Evolutionary conservation across 2,113 vertebrate genomes (phyloP), one percentile per base, ranked within the genome.

Genomic region (Mola mola): DNA sequence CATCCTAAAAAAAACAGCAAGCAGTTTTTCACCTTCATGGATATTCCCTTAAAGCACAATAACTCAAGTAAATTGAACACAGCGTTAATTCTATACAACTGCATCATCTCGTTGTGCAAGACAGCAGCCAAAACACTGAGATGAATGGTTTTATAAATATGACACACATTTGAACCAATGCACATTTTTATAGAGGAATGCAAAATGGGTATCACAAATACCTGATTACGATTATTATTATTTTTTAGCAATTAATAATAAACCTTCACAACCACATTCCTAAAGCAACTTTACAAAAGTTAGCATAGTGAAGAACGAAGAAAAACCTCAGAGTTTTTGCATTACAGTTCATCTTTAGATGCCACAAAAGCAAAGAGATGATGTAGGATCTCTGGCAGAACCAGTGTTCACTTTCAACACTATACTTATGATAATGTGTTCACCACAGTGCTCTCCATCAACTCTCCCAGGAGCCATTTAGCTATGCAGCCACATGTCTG

Each of bases 41-140:
- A 85, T 75, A 84, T 73, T 78, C 58, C 42, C 17, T 77, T 58
- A 58, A 70, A 79, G 46, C 46, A 74, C 57, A 66, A 69, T 78
- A 68, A 74, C 31, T 81, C 59, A 55, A 37, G 53, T 41, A 43
- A 49, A 72, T 44, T 46, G 20, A 69, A 72, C 19, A 12, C 29
- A 38, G 50, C 12, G 53, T 75, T 81, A 55, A 74, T 79, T 69
- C 67, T 49, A 38, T 51, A 64, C 63, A 71, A 79, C 2, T 65
- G 38, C 15, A 37, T 58, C 33, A 48, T 29, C 40, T 20, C 15
- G 38, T 15, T 24, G 10, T 17, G 48, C 11, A 16, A 13, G 19
- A 36, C 36, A 43, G 28, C 15, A 22, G 13, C 25, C 17, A 20
- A 37, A 57, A 53, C 6, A 38, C 5, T 4, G 4, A 22, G 5